Evolutionary conservation across 2,888 invertebrate species (phyloP), one percentile per base, ranked within the genome.

Genomic region (Aporophyla nigra): DNA sequence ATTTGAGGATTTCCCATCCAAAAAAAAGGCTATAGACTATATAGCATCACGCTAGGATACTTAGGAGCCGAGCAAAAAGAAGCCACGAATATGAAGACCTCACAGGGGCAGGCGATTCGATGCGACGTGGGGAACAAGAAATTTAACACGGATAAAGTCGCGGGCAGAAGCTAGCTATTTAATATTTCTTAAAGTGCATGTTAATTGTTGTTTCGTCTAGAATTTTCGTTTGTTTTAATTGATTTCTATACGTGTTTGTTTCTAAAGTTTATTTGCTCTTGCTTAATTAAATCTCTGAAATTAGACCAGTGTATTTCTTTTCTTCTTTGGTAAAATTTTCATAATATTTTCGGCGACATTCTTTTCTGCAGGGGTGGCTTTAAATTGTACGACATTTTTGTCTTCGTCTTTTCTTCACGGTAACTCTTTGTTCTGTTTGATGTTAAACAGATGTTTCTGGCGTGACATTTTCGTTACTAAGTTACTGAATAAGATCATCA

Each of bases 381-480:
- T 54, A 54, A 54, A 54, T 54, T 54, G 54, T n/a, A n/a, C 12
- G 7, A 5, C 4, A n/a, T 54, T 54, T 54, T 54, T 54, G 10
- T 54, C n/a, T n/a, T 54, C n/a, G 21, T 54, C 54, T 54, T 54
- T 54, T n/a, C 54, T 54, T 54, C n/a, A 54, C n/a, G 2, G 54
- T 54, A 54, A 21, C 54, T 54, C 10, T 10, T 54, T 54, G 54
- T 54, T 54, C 54, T 7, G n/a, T 12, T 54, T 54, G 54, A n/a
- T n/a, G n/a, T n/a, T 54, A 21, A 54, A 54, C 12, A n/a, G 54
- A n/a, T 54, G 54, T 54, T 54, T 54, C 54, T 54, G 54, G 54
- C 54, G 54, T 54, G n/a, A 54, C 54, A 54, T 54, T 54, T n/a
- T 54, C 54, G n/a, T n/a, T 54, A 54, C n/a, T 54, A n/a, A 54